Conservation (phyloP, 2,113 vertebrate species). For the Tragelaphus scriptus region DNA sequence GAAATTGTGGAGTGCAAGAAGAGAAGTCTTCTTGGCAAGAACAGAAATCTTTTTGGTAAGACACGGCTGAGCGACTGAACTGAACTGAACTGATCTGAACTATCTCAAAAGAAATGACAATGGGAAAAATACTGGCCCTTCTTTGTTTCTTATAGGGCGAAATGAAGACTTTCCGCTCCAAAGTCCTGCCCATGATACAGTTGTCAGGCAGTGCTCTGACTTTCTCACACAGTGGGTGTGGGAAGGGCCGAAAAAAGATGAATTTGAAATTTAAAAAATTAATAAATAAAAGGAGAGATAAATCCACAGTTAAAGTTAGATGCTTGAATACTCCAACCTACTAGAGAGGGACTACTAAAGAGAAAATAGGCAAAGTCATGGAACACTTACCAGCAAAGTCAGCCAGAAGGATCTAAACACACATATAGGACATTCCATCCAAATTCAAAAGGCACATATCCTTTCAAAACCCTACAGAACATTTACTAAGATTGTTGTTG, state of each 20-base stretch:
- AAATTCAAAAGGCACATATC: no score
- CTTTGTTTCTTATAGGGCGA: not conserved
- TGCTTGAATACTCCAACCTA: not conserved
- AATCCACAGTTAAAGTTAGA: not conserved
- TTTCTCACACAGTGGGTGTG: no score
- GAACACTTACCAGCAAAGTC: not conserved
- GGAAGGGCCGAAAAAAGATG: not conserved
- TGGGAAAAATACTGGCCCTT: not conserved
- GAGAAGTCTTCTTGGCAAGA: not conserved
- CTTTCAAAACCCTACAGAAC: not conserved
- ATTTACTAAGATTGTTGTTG: not conserved
- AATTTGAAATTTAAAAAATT: not conserved
- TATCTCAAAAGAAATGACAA: not conserved
- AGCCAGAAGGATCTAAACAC: not conserved
- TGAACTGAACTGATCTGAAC: no score
- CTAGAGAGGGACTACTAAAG: not conserved
- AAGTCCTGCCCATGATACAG: rapidly evolving
- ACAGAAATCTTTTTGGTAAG: not conserved
- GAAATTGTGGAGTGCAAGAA: not conserved
- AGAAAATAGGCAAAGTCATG: not conserved
- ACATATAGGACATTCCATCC: rapidly evolving
- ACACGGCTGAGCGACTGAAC: no score
- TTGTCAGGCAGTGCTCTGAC: not conserved
- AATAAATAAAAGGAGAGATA: not conserved
- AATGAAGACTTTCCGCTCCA: not conserved